Base-by-base conservation (phyloP, 2,113 vertebrate genomes). In the Eclectus roratus region DNA sequence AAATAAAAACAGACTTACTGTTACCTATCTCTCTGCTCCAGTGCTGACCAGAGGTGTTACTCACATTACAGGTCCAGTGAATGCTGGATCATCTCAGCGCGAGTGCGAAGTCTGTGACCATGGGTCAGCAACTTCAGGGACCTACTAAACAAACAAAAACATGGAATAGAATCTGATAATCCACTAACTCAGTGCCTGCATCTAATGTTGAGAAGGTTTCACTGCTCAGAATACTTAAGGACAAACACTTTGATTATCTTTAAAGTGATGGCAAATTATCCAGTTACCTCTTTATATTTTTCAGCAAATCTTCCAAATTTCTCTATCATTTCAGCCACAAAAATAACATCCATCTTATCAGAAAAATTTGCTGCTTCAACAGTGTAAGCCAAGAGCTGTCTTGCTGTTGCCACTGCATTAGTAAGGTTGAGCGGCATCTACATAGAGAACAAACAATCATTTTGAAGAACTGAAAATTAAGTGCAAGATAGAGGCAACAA, bases 301-400 rank as follows among this genome's bases (percentile, higher is more conserved):
- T 99, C 99, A 10, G 99, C 98, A 97, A 99, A 99, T 96, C 98
- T 98, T 82, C 98, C 98, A 94, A 99, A 99, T 95, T 99, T 99
- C 96, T 99, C 99, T 60, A 99, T 99, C 99, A 99, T 99, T 98
- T 99, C 99, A 28, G 99, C 99, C 90, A 99, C 99, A 88, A 99
- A 99, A 97, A 99, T 99, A 37, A 99, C 99, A 94, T 99, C 99
- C 99, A 99, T 99, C 97, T 99, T 99, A 98, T 99, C 99, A 16
- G 99, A 99, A 96, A 99, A 99, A 97, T 99, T 99, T 93, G 98
- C 99, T 2, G 99, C 99, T 85, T 99, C 99, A 69, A 99, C 98
- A 0, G 99, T 99, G 92, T 98, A 99, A 66, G 99, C 98, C 95
- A 99, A 94, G 52, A 99, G 98, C 44, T 99, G 99, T 8, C 98